Conservation (phyloP, 2,888 invertebrate genomes). For the Yponomeuta evonymella region DNA sequence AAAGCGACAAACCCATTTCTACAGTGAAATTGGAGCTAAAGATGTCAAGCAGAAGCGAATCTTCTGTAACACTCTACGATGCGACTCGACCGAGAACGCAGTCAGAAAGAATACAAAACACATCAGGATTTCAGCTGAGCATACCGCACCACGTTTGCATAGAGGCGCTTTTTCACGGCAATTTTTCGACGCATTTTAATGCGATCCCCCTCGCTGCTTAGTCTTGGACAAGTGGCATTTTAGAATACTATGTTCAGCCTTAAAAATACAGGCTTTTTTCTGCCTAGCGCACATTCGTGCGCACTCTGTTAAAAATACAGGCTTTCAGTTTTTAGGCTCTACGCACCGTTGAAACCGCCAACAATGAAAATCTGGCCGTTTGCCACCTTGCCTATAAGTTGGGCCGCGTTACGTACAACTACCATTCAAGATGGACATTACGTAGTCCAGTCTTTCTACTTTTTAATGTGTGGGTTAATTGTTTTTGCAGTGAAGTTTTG, state of each 20-base stretch:
- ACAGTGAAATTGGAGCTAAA: not conserved
- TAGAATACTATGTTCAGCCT: not conserved
- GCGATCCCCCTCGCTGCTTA: not conserved
- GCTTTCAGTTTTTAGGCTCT: too few relatives aligned
- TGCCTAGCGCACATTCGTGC: not conserved
- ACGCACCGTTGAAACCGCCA: too few relatives aligned
- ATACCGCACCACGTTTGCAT: not conserved
- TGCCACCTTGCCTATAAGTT: too few relatives aligned
- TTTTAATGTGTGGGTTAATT: too few relatives aligned
- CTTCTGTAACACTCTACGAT: not conserved
- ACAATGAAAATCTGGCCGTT: too few relatives aligned
- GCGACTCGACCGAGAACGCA: not conserved
- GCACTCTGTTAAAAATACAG: too few relatives aligned
- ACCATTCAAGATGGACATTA: too few relatives aligned
- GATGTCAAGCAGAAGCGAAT: not conserved
- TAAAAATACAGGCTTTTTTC: not conserved
- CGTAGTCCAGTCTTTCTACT: too few relatives aligned
- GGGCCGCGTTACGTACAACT: too few relatives aligned
- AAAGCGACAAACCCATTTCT: too few relatives aligned
- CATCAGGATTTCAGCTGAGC: not conserved
- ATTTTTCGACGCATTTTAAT: not conserved
- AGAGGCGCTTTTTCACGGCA: not conserved
- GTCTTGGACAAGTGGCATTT: not conserved
- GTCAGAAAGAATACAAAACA: conserved; percentile 3
- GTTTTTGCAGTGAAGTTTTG: too few relatives aligned